Conservation (phyloP, 1,140 invertebrate species). For the Aphaenogaster floridana region DNA sequence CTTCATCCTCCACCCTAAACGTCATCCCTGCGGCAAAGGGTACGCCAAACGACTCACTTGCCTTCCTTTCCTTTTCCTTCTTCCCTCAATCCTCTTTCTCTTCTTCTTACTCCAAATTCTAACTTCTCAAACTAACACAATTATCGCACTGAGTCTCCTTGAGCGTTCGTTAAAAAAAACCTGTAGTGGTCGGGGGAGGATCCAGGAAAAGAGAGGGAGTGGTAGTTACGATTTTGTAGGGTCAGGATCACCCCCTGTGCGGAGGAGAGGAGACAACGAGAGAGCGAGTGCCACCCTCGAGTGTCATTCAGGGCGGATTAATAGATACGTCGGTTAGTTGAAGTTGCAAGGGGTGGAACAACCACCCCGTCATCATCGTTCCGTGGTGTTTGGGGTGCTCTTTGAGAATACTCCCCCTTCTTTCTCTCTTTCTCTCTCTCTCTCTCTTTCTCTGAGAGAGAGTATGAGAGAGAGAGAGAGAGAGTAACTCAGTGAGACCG, state of each 20-base stretch:
- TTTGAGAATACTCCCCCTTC: constrained; percentile 52
- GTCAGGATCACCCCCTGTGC: constrained; percentile 74
- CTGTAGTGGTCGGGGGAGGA: constrained; percentile 71
- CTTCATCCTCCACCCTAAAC: constrained; percentile 78
- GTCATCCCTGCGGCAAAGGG: constrained; percentile 79
- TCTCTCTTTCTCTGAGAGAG: not conserved
- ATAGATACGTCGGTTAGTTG: constrained; percentile 84
- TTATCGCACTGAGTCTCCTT: constrained; percentile 80
- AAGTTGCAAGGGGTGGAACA: constrained; percentile 69
- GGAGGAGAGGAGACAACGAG: constrained; percentile 22
- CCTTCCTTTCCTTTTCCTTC: not conserved
- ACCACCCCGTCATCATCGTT: constrained; percentile 58
- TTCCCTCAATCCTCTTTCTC: not conserved
- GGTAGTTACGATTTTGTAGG: constrained; percentile 82
- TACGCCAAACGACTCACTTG: constrained; percentile 41
- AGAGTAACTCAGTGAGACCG: constrained; percentile 70
- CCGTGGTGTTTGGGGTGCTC: constrained; percentile 59
- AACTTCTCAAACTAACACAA: constrained; percentile 83
- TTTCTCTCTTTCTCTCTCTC: constrained; percentile 20
- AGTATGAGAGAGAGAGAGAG: constrained; percentile 63
- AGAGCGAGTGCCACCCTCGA: constrained; percentile 80
- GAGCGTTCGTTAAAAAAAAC: constrained; percentile 82
- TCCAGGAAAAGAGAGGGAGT: constrained; percentile 62
- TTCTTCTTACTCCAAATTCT: not conserved
- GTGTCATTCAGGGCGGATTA: constrained; percentile 86